These are phyloP conservation scores for Papilio machaon DNA, from an alignment of 1,140 invertebrate species.

Conservation along the genomic window DNA sequence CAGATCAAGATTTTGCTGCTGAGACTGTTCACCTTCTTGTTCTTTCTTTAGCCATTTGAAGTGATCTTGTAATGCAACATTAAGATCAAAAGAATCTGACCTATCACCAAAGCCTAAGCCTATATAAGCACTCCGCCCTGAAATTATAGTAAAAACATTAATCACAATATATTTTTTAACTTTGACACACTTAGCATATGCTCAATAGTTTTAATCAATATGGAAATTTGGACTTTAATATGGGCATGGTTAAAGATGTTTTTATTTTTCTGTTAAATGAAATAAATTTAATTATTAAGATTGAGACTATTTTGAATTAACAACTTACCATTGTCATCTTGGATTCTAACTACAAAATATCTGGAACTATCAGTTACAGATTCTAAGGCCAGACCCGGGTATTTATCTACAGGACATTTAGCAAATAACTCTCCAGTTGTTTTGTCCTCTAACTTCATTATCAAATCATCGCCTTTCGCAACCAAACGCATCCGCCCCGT, in stretches of 20 bases:
- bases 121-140: slow-evolving; percentile 97
- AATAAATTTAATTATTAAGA: slow-evolving; percentile 18
- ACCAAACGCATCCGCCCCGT: slow-evolving; percentile 96
- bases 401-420: slow-evolving; percentile 98
- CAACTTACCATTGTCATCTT: slow-evolving; percentile 93
- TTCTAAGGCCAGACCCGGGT: slow-evolving; percentile 97
- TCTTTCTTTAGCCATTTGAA: slow-evolving; percentile 98
- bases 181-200: too few relatives aligned
- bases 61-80: slow-evolving; percentile 99
- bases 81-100: slow-evolving; percentile 99
- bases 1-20: slow-evolving; percentile 94
- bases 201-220: background rate
- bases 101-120: slow-evolving; percentile 98
- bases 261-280: background rate
- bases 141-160: slow-evolving; percentile 47
- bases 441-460: slow-evolving; percentile 98
- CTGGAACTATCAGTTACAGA: slow-evolving; percentile 98
- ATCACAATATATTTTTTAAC: background rate
- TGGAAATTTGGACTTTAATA: background rate
- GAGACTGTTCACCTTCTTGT: slow-evolving; percentile 91
- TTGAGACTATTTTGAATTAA: background rate
- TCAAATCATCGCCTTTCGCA: slow-evolving; percentile 91
- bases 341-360: slow-evolving; percentile 98
- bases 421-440: slow-evolving; percentile 97
- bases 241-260: too few relatives aligned